Evolutionary conservation across 2,113 vertebrate genomes (phyloP), one percentile per base, ranked within the genome.

Genomic region (Oreamnos americanus): DNA sequence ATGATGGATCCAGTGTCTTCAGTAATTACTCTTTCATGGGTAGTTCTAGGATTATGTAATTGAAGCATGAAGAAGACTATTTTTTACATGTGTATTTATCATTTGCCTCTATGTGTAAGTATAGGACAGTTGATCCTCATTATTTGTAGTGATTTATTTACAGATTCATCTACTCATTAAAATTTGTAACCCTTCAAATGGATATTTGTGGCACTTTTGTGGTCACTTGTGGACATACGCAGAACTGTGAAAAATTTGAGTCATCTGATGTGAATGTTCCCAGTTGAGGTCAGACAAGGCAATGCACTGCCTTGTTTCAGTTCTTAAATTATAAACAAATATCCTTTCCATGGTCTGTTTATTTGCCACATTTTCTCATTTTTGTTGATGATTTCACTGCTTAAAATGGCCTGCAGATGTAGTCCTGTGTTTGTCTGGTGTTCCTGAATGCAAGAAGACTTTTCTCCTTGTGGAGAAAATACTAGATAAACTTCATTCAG

Each of bases 341-440:
- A 2, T 71, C 67, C 78, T 84, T 67, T 79, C 78, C 28, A 36
- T 79, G 26, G 62, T 83, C 82, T 87, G 1, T 55, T 83, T 53
- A 84, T 30, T 30, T 84, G 33, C 2, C 12, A 55, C 74, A 5
- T 45, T 78, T 96, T 49, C 49, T 74, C 43, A 58, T 43, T 85
- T 94, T 96, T 88, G 21, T 57, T 94, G 76, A 11, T 94, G 67
- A 89, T 85, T 89, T 94, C 79, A 81, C 30, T 82, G 16, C 64
- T 95, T 76, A 95, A 14, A 88, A 82, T 92, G 71, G 21, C 25
- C 53, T 11, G 53, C 30, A 96, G 30, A 74, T 28, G 3, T 47
- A 79, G 33, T 78, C 12, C 23, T 93, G 49, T 90, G 51, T 16
- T 67, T 71, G 47, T 39, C 30, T 88, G 6, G n/a, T 93, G 57